These are phyloP conservation scores for Zoroaster sp. DNA, from an alignment of 53 echinoderm and acorn worm genomes.

Conservation along the genomic window DNA sequence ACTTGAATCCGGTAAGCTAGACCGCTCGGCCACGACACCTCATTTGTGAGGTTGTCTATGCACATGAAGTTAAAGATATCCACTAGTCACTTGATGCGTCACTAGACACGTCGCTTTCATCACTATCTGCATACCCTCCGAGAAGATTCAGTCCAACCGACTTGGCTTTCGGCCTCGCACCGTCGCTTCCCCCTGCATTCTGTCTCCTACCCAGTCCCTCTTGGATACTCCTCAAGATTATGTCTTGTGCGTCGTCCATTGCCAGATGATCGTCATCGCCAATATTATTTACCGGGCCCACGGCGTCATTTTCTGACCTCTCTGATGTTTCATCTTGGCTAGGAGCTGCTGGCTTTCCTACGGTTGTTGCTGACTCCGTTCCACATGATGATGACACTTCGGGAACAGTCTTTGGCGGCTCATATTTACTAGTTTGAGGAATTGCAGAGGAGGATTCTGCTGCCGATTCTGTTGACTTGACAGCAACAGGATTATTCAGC, in stretches of 20 bases:
- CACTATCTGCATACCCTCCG: constrained; percentile 80
- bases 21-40: too few species aligned
- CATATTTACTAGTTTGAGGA: background rate
- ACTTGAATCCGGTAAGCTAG: too few species aligned
- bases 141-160: constrained; percentile 74
- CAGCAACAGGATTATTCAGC: constrained; percentile 41
- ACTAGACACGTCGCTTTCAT: constrained; percentile 31
- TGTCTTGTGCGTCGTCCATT: background rate
- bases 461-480: background rate
- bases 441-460: background rate
- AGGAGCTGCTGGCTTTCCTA: background rate
- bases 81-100: background rate
- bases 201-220: constrained; percentile 70
- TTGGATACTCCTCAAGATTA: constrained; percentile 58
- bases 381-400: background rate
- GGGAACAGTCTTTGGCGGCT: background rate
- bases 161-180: constrained; percentile 55
- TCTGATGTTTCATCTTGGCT: background rate
- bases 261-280: background rate
- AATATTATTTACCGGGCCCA: background rate
- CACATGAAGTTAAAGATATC: too few species aligned
- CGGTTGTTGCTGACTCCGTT: background rate
- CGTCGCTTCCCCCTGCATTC: constrained; percentile 4
- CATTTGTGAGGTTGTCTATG: too few species aligned
- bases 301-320: background rate